Evolutionary conservation across 2,888 invertebrate species (phyloP).

Genomic region (Opisthograptis luteolata): DNA sequence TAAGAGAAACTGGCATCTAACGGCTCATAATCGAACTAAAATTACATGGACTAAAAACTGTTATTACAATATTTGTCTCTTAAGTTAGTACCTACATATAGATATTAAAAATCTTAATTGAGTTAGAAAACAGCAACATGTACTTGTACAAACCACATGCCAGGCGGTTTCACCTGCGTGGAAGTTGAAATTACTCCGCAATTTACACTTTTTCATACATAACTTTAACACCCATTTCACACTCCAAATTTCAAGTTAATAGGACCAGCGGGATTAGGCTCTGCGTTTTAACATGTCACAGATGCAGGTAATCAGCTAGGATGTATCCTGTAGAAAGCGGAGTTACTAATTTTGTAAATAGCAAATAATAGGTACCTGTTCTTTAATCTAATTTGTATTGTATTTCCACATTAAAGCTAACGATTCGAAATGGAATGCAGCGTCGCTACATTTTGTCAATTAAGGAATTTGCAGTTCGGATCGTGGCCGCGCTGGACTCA

Average conservation of each 20-base stretch:
- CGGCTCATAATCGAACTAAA: slow-evolving; percentile 50
- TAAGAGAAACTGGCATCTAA: slow-evolving; percentile 77
- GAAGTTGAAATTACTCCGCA: too few species aligned
- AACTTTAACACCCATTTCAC: too few species aligned
- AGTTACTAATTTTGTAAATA: slow-evolving; percentile 5
- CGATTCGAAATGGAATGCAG: slow-evolving; percentile 68
- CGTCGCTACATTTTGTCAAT: slow-evolving; percentile 75
- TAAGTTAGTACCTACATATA: background rate
- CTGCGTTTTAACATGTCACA: too few species aligned
- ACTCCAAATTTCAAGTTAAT: too few species aligned
- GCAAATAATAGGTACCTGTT: too few species aligned
- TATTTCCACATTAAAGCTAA: slow-evolving; percentile 72
- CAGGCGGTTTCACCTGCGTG: too few species aligned
- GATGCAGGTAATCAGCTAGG: too few species aligned
- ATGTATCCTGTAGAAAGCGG: too few species aligned
- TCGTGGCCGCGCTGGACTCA: slow-evolving; percentile 56
- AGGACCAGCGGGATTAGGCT: too few species aligned
- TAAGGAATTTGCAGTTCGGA: slow-evolving; percentile 74
- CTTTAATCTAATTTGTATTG: slow-evolving; percentile 63
- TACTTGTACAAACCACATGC: too few species aligned
- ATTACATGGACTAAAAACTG: slow-evolving; percentile 16
- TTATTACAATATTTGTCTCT: slow-evolving; percentile 16
- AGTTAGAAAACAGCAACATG: background rate
- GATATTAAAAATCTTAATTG: background rate
- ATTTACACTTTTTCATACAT: too few species aligned